Evolutionary conservation across 2,888 invertebrate species (phyloP).

Genomic region (Drosophila colorata): DNA sequence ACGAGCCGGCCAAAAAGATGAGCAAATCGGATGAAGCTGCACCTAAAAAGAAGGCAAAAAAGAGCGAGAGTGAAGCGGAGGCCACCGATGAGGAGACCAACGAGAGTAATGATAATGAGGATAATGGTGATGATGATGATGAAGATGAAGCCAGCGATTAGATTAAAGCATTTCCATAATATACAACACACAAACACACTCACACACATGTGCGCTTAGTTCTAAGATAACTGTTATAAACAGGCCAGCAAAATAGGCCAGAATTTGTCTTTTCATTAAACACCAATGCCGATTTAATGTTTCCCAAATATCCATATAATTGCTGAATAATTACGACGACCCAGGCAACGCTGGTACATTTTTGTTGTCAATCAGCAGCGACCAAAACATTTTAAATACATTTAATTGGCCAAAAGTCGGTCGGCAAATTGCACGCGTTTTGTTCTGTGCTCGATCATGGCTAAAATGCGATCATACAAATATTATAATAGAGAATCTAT

Average conservation of each 20-base stretch:
- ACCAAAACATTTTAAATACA: background rate
- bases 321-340: conserved; percentile 19
- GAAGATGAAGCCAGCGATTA: conserved; percentile 67
- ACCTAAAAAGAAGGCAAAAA: conserved; percentile 69
- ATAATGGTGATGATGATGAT: conserved; percentile 59
- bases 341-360: conserved; percentile 20
- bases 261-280: conserved; percentile 40
- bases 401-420: conserved; percentile 10
- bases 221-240: conserved; percentile 48
- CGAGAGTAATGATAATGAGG: conserved; percentile 60
- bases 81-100: conserved; percentile 76
- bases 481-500: background rate
- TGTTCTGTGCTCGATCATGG: conserved; percentile 8
- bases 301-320: conserved; percentile 37
- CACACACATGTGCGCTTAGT: conserved; percentile 27
- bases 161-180: conserved; percentile 32
- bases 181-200: conserved; percentile 4
- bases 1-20: conserved; percentile 74
- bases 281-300: conserved; percentile 12
- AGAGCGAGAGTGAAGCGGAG: conserved; percentile 83
- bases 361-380: conserved; percentile 1
- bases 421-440: conserved; percentile 7
- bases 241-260: conserved; percentile 8
- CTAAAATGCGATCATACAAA: background rate
- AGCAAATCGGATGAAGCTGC: conserved; percentile 53